Base-by-base conservation (phyloP, 2,113 vertebrate species). In the Ellobius talpinus region DNA sequence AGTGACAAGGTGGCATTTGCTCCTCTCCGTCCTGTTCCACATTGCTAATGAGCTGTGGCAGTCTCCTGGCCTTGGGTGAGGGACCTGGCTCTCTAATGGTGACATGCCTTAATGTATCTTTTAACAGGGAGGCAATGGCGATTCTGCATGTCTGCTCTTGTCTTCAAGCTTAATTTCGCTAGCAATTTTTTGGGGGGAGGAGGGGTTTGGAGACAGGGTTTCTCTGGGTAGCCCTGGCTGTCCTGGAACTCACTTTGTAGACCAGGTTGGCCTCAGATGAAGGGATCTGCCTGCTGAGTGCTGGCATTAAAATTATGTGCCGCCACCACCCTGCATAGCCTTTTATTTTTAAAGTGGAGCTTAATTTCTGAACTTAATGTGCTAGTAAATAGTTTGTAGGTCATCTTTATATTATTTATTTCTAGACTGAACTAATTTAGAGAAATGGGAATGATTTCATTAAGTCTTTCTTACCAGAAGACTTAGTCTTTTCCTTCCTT, bases 141-240 rank as follows among this genome's bases (percentile, higher is more conserved):
- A 12, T 84, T 66, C 1, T 78, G 45, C 23, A 0, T 70, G 4
- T 63, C 73, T 87, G 52, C 68, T 45, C 8, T 23, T 63, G 17
- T 50, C 31, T 89, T 93, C 87, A 68, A 73, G 33, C 68, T 93
- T 73, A 13, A 73, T 95, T 79, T 84, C 45, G 29, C 19, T 81
- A 7, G 8, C 21, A 58, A 76, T 72, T 72, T 58, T 47, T 47
- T 47, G 47, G 50, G 3, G 68, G 66, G 33, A 8, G n/a, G 3
- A 8, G n/a, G 36, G 7, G 19, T 73, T 73, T 72, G 36, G 68
- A 72, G 68, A 72, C 7, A n/a, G 68, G 16, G 5, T n/a, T 36
- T 36, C 17, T 72, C 36, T 72, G 70, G 19, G 36, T n/a, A 72
- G 19, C 17, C n/a, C 70, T 39, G 70, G 36, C 33, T 73, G 70